Evolutionary conservation across 2,113 vertebrate genomes (phyloP).

Genomic region (Neogobius melanostomus): DNA sequence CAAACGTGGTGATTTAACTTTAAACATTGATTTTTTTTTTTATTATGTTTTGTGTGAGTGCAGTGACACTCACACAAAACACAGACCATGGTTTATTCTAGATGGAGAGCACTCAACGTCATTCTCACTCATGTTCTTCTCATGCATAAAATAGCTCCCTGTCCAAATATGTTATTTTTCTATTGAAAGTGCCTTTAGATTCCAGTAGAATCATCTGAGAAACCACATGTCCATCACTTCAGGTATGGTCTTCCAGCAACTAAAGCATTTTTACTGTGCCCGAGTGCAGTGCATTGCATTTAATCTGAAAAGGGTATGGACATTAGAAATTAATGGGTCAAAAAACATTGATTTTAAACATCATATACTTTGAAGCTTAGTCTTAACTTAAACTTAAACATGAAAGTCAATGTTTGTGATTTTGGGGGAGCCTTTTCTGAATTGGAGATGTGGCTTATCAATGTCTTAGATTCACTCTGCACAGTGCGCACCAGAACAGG

Average conservation of each 20-base stretch:
- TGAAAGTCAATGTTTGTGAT: not conserved
- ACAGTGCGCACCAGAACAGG: conserved; percentile 52
- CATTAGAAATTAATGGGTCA: not conserved
- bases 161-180: not conserved
- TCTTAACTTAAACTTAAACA: not conserved
- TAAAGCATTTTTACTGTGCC: not conserved
- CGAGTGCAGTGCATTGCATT: not conserved
- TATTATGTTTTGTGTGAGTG: conserved; percentile 41
- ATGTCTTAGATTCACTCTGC: conserved; percentile 44
- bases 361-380: not conserved
- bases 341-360: not conserved
- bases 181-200: conserved; percentile 75
- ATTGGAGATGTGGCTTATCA: not conserved
- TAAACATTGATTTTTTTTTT: conserved; percentile 19
- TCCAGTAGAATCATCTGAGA: conserved; percentile 1
- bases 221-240: not conserved
- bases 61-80: no score
- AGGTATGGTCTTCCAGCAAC: not conserved
- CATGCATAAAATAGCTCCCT: not conserved
- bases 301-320: not conserved
- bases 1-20: conserved; percentile 40
- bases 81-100: conserved; percentile 44
- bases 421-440: not conserved
- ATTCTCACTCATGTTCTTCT: conserved; percentile 23
- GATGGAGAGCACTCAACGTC: conserved; percentile 40